Evolutionary conservation across 2,797 vertebrate species (phyloP).

Genomic region (Nannoperca obscura): DNA sequence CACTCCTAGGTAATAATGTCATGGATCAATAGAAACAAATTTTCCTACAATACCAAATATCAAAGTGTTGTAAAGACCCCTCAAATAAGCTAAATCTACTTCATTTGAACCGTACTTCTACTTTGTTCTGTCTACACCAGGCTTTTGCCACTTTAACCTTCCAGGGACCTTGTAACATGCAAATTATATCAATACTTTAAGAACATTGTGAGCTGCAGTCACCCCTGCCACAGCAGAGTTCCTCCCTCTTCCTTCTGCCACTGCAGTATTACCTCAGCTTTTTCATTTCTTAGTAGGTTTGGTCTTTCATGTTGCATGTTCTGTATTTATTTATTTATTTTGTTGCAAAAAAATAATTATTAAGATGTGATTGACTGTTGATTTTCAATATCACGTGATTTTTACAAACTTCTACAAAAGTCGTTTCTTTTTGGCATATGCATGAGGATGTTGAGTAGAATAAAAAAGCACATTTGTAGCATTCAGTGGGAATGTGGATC

Average conservation of each 20-base stretch:
- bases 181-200: conserved; percentile 32
- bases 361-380: conserved; percentile 4
- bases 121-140: conserved; percentile 5
- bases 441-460: neutral
- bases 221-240: neutral
- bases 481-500: neutral
- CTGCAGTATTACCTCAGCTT: neutral
- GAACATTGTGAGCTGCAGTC: conserved; percentile 11
- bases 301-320: neutral
- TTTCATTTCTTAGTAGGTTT: neutral
- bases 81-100: neutral
- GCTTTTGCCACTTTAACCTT: conserved; percentile 17
- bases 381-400: neutral
- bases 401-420: neutral
- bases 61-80: neutral
- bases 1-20: neutral
- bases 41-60: conserved; percentile 5
- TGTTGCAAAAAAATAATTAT: neutral
- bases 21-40: neutral
- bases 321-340: neutral
- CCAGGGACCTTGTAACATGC: conserved; percentile 23
- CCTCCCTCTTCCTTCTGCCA: neutral
- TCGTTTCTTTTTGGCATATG: neutral
- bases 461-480: conserved; percentile 3
- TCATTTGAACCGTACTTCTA: conserved; percentile 1